Percentiles rank a stretch among this genome's conserved stretches.
Evolutionary conservation across 2,113 vertebrate genomes (phyloP).

Genomic region (Tringa solitaria): DNA sequence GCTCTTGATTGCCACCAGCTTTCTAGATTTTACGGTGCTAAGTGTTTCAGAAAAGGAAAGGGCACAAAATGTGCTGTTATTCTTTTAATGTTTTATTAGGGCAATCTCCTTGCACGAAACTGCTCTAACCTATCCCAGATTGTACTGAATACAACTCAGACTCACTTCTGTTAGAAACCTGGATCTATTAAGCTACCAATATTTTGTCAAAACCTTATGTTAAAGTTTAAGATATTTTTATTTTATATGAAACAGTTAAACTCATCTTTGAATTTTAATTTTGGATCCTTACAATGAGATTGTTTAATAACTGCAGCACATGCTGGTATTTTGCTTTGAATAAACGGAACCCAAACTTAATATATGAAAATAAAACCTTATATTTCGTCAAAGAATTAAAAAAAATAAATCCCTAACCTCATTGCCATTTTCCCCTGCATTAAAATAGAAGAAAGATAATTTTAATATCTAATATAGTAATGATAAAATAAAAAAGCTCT

Average conservation of each 20-base stretch:
- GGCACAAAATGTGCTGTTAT: neutral
- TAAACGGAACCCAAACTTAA: neutral
- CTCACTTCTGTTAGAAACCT: neutral
- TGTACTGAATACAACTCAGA: neutral
- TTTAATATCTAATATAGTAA: neutral
- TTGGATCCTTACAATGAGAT: neutral
- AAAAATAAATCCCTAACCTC: neutral
- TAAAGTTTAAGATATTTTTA: neutral
- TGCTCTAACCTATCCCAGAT: neutral
- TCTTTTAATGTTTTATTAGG: conserved; percentile 9
- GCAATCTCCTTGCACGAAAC: neutral
- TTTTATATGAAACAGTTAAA: neutral
- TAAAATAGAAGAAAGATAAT: neutral
- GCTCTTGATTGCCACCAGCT: neutral
- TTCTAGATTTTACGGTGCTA: neutral
- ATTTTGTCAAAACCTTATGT: neutral
- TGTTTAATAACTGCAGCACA: neutral
- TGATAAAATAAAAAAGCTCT: neutral
- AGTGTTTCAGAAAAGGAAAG: neutral
- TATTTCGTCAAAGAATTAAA: neutral
- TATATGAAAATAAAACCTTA: neutral
- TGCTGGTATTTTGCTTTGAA: neutral
- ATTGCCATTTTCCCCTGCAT: neutral
- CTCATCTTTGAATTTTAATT: conserved; percentile 6
- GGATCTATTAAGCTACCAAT: neutral